Evolutionary conservation across 2,113 vertebrate genomes (phyloP).

Genomic region (Ardeotis arabs): DNA sequence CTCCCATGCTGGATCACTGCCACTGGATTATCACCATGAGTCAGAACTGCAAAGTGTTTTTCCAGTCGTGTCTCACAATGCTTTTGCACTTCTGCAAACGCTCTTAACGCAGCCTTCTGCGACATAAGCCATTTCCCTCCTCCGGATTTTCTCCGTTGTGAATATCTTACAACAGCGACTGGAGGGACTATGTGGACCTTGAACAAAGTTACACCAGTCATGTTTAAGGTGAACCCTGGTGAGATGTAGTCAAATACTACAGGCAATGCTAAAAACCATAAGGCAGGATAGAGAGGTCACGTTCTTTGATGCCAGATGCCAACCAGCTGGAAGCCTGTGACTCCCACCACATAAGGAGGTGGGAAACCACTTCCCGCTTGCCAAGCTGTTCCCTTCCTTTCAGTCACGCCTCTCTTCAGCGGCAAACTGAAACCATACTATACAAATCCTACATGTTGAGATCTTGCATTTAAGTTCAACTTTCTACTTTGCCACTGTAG

Average conservation of each 20-base stretch:
- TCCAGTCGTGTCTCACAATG: not conserved
- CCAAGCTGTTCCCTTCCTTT: slow-evolving; percentile 18
- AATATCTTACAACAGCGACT: not conserved
- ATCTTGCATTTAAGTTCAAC: not conserved
- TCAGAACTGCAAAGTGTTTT: not conserved
- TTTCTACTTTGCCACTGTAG: not conserved
- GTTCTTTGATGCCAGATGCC: not conserved
- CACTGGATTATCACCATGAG: not conserved
- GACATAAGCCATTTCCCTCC: not conserved
- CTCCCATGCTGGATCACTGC: not conserved
- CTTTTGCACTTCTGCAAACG: not conserved
- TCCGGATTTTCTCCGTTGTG: not conserved
- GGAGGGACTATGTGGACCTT: not conserved
- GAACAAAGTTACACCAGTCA: not conserved
- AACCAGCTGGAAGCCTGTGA: not conserved
- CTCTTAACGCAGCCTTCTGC: not conserved
- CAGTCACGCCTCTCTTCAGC: not conserved
- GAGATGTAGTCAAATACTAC: not conserved
- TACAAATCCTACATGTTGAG: not conserved
- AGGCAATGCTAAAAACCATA: not conserved
- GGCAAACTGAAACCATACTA: not conserved
- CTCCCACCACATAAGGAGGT: not conserved
- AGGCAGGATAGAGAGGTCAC: not conserved
- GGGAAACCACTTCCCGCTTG: not conserved
- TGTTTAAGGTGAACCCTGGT: not conserved